Evolutionary conservation across 2,113 vertebrate species (phyloP), one percentile per base, ranked within the genome.

Genomic region (Hydrolagus affinis): DNA sequence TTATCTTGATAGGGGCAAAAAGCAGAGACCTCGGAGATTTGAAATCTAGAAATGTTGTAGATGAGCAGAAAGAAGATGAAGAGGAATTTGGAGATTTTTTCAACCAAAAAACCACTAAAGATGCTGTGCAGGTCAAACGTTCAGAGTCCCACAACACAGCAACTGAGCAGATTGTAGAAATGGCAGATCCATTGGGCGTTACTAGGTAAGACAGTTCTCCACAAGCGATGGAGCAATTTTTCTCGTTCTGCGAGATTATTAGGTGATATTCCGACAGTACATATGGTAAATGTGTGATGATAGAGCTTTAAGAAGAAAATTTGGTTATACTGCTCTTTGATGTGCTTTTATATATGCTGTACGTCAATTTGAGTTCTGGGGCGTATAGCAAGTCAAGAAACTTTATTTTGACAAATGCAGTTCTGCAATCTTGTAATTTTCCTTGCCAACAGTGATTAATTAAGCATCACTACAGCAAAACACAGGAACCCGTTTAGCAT

Each of bases 181-280:
- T 77, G 0, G 86, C 94, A 85, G 95, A 95, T 44, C 95, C 95
- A 11, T 90, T 96, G 88, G 95, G 95, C 85, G 92, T 95, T 88
- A 89, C 95, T 59, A 92, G 93, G 95, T 95, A 91, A 85, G 90
- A 75, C n/a, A n/a, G n/a, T n/a, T n/a, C n/a, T n/a, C n/a, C n/a
- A n/a, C n/a, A n/a, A n/a, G n/a, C n/a, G n/a, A 44, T 44, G 44
- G 44, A 44, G 44, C 44, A 44, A n/a, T 6, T 44, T 44, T 44
- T 44, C 44, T 44, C 44, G 6, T 44, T 44, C 44, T 44, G 44
- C 44, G 6, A 44, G 44, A 44, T 44, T 44, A 44, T 44, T 44
- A 44, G 44, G 6, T 44, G 44, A 44, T 44, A 44, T 44, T 44
- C 44, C 6, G 44, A 44, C 44, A 44, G 44, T 44, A 44, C 44